Percentiles rank a stretch among this genome's conserved stretches.
These are phyloP conservation scores for Ambastaia sidthimunki DNA, from an alignment of 2,797 vertebrate species.

Conservation along the genomic window DNA sequence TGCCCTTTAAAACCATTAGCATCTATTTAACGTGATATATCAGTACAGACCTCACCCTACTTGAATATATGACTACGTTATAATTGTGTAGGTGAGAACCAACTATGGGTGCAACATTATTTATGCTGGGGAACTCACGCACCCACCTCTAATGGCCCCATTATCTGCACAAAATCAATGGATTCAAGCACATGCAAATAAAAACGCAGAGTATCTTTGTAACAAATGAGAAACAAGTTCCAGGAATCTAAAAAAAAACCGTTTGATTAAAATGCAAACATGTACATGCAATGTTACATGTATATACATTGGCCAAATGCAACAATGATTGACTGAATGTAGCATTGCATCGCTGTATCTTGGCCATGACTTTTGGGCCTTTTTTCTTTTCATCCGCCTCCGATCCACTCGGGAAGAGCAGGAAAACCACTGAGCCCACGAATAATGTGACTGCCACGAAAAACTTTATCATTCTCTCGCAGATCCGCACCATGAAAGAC, in stretches of 20 bases:
- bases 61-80: no score
- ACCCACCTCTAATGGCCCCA: no score
- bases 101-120: no score
- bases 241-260: no score
- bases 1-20: slow-evolving; percentile 61
- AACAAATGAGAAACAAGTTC: no score
- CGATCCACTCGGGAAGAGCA: slow-evolving; percentile 86
- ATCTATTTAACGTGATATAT: not conserved
- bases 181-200: no score
- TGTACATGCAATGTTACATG: not conserved
- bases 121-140: no score
- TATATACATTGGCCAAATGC: no score
- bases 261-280: slow-evolving; percentile 1
- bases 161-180: no score
- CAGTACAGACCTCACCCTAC: no score
- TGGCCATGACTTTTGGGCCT: slow-evolving; percentile 92
- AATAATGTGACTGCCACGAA: slow-evolving; percentile 84
- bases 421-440: slow-evolving; percentile 83
- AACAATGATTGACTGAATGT: not conserved
- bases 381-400: slow-evolving; percentile 93
- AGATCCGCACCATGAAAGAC: slow-evolving; percentile 85
- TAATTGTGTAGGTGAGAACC: no score
- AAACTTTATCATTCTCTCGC: slow-evolving; percentile 88
- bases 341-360: slow-evolving; percentile 73
- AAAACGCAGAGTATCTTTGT: no score